Base-by-base conservation (phyloP, 2,797 vertebrate genomes). In the Molossus alvarezi region DNA sequence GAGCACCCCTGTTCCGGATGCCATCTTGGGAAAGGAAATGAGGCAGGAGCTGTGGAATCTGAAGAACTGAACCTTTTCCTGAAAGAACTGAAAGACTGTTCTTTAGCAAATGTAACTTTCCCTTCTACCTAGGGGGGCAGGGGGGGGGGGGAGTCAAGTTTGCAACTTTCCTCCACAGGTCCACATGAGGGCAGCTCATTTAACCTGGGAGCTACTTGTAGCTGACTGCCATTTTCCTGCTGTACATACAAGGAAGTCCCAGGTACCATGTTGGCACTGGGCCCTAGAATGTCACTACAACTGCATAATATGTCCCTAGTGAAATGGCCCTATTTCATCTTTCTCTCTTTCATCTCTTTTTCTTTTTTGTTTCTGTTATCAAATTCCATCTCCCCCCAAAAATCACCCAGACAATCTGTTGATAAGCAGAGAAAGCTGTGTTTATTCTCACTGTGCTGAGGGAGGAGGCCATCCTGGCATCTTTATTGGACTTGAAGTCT, bases 191-290 rank as follows among this genome's bases (percentile, higher is more conserved):
- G 29, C 3, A 2, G 21, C 62, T 45, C 0, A 37, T 9, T 10
- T 8, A 13, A 73, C 25, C 37, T 37, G 23, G 76, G 90, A 33
- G n/a, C 37, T 29, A 2, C 18, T 0, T 5, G 9, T 9, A 11
- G 25, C 25, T 17, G 11, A 25, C 9, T 9, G 2, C 12, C 27
- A 9, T 41, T 51, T 29, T 83, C 67, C 64, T 9, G 14, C 53
- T 23, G 6, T 20, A 11, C 1, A 0, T 1, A 9, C 79, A 72
- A 10, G 77, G 45, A 27, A 4, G 11, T 12, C 21, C 29, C 8
- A 1, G 1, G 45, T 25, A 13, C 69, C 3, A 0, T 23, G 23
- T 1, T n/a, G 65, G 45, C 17, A 17, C 37, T 1, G 1, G 21
- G 48, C 25, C 27, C 88, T 20, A 25, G 23, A 15, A 23, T 11